Evolutionary conservation across 2,113 vertebrate genomes (phyloP).

Genomic region (Heterotilapia buettikoferi): DNA sequence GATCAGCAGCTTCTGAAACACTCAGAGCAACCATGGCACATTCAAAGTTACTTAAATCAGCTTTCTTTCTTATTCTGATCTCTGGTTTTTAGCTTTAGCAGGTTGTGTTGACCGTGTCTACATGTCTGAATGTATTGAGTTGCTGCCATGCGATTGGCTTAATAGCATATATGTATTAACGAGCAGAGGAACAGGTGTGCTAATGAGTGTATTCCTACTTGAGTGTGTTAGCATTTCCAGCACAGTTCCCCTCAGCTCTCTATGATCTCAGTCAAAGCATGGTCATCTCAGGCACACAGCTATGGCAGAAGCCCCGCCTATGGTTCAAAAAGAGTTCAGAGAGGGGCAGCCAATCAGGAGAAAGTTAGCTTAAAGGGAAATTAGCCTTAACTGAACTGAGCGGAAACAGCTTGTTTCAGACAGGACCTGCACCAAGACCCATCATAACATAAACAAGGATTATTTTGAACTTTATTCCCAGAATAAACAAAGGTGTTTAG

Average conservation of each 20-base stretch:
- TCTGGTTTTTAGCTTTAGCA: background rate
- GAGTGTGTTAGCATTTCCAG: background rate
- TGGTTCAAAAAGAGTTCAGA: background rate
- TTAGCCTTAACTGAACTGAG: accelerated
- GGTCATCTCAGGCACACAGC: background rate
- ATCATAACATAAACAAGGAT: background rate
- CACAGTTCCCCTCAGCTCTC: background rate
- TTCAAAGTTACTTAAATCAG: background rate
- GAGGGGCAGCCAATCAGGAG: background rate
- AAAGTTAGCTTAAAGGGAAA: background rate
- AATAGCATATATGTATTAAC: background rate
- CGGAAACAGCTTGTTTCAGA: background rate
- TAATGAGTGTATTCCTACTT: background rate
- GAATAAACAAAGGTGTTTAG: background rate
- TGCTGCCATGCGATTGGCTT: background rate
- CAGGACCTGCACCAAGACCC: background rate
- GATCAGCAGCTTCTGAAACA: background rate
- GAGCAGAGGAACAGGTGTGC: background rate
- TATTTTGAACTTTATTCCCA: background rate
- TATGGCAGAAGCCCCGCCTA: background rate
- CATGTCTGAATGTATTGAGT: accelerated
- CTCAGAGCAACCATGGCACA: background rate
- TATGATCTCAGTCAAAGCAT: background rate
- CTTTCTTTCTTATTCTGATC: background rate
- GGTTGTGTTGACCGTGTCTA: background rate